Evolutionary conservation across 2,113 vertebrate genomes (phyloP).

Genomic region (Megalops atlanticus): DNA sequence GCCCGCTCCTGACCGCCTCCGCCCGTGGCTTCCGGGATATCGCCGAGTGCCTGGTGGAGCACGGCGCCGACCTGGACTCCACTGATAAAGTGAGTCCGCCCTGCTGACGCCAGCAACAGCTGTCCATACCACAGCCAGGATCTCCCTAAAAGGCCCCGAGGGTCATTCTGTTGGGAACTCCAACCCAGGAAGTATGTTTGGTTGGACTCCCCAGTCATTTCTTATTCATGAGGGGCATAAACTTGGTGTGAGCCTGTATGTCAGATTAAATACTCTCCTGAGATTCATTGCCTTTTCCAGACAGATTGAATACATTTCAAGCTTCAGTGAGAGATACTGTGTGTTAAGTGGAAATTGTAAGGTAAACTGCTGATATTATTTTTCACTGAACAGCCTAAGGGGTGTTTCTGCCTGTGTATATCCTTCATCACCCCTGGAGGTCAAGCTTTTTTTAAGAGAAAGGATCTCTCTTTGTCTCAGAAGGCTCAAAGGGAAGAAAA

Average conservation of each 20-base stretch:
- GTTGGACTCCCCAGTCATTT: too few relatives aligned
- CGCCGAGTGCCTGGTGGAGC: constrained; percentile 87
- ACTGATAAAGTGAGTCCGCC: constrained; percentile 82
- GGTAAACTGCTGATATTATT: not conserved
- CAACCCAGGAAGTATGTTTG: too few relatives aligned
- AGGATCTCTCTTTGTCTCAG: not conserved
- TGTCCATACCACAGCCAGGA: too few relatives aligned
- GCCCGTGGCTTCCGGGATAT: constrained; percentile 94
- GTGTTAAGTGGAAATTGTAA: too few relatives aligned
- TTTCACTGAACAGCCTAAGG: not conserved
- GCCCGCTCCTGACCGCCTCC: constrained; percentile 86
- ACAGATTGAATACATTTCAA: too few relatives aligned
- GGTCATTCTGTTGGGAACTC: too few relatives aligned
- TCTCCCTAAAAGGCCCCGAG: too few relatives aligned
- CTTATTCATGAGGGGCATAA: too few relatives aligned
- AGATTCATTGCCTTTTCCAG: too few relatives aligned
- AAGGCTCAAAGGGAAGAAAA: not conserved
- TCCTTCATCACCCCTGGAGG: not conserved
- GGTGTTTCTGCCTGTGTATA: not conserved
- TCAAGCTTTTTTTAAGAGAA: not conserved
- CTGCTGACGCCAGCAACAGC: not conserved
- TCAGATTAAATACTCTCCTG: too few relatives aligned
- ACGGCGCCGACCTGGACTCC: constrained; percentile 81
- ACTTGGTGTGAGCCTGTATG: too few relatives aligned
- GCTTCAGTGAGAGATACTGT: too few relatives aligned